Evolutionary conservation across 1,140 invertebrate species (phyloP).

Genomic region (Aricia agestis): DNA sequence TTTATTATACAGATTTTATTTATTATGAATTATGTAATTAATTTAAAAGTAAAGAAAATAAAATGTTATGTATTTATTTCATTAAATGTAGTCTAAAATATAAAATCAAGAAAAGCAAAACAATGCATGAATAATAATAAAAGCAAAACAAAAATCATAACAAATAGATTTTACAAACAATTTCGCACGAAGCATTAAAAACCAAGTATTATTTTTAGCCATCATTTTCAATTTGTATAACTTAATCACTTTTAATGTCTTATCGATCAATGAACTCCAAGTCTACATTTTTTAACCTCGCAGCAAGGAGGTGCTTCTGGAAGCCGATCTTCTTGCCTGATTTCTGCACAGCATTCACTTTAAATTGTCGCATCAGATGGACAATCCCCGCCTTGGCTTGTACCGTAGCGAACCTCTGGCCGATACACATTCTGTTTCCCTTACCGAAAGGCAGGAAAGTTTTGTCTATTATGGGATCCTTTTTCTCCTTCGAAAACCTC

Average conservation of each 20-base stretch:
- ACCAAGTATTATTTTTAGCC: slow-evolving; percentile 33
- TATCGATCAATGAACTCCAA: slow-evolving; percentile 1
- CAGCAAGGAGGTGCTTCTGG: background rate
- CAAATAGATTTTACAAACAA: too few species aligned
- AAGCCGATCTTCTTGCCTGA: background rate
- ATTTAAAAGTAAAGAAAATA: too few species aligned
- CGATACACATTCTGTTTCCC: slow-evolving; percentile 82
- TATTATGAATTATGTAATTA: too few species aligned
- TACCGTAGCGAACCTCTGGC: slow-evolving; percentile 69
- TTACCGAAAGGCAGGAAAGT: slow-evolving; percentile 82
- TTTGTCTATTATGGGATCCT: slow-evolving; percentile 61
- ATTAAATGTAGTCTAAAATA: too few species aligned
- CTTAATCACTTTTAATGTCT: too few species aligned
- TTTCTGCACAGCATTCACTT: background rate
- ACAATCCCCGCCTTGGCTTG: slow-evolving; percentile 63
- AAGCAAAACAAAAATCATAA: too few species aligned
- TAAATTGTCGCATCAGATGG: slow-evolving; percentile 35
- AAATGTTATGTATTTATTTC: too few species aligned
- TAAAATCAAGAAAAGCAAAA: too few species aligned
- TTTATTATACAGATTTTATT: too few species aligned
- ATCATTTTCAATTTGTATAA: too few species aligned
- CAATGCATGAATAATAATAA: slow-evolving; percentile 50
- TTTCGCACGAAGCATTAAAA: slow-evolving; percentile 38
- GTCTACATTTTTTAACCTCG: slow-evolving; percentile 4
- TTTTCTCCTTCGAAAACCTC: slow-evolving; percentile 73